These are phyloP conservation scores for Zaprionus capensis DNA, from an alignment of 1,140 invertebrate genomes.

Conservation along the genomic window DNA sequence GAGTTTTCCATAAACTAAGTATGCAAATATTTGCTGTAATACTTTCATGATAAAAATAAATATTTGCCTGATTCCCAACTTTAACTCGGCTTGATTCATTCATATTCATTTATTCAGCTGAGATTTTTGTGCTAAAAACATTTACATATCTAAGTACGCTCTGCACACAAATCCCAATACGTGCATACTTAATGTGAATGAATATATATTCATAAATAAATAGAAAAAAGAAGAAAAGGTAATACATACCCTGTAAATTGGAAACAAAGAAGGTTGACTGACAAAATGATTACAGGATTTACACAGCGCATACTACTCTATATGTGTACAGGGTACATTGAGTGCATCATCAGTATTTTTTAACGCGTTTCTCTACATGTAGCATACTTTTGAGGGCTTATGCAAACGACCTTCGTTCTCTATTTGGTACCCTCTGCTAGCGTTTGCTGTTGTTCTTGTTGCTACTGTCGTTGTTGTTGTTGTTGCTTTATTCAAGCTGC, in stretches of 20 bases:
- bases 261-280: background rate
- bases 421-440: conserved; percentile 22
- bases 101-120: conserved; percentile 9
- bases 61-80: background rate
- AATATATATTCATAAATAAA: conserved; percentile 13
- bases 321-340: background rate
- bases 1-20: background rate
- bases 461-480: conserved; percentile 37
- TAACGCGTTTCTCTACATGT: conserved; percentile 40
- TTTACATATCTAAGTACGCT: conserved; percentile 31
- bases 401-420: conserved; percentile 69
- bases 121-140: conserved; percentile 15
- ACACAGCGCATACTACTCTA: background rate
- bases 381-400: conserved; percentile 70
- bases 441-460: conserved; percentile 33
- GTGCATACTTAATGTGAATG: background rate
- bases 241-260: background rate
- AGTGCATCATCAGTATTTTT: background rate
- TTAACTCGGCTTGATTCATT: background rate
- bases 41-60: background rate
- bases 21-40: background rate
- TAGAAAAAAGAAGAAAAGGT: background rate
- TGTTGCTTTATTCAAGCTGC: conserved; percentile 69
- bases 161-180: conserved; percentile 6
- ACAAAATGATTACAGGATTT: background rate